A percentile compares a stretch with the other conserved stretches of the same genome.
phyloP scores from a whole-genome alignment of 92 coral and sea anemone species.

The Micromussa lordhowensis region DNA sequence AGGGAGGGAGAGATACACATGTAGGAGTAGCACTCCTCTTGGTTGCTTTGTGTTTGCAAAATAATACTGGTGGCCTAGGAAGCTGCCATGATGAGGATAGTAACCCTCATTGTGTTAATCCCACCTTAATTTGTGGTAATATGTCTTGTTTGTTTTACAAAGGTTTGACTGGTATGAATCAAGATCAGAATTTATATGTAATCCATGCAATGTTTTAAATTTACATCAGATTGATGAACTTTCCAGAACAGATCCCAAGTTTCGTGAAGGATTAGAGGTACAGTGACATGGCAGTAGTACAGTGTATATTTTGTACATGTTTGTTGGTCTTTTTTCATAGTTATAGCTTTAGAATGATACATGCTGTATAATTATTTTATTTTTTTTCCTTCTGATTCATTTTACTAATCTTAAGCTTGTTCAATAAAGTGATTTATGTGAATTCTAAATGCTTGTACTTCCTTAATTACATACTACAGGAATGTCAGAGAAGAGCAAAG shows the following conservation, averaged over 20 bases:
- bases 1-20: too few species aligned
- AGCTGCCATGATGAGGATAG: too few species aligned
- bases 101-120: not conserved
- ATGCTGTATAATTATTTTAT: too few species aligned
- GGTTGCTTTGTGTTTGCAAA: too few species aligned
- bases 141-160: not conserved
- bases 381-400: not conserved
- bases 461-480: conserved; percentile 54
- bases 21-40: too few species aligned
- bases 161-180: not conserved
- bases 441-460: not conserved
- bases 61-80: too few species aligned
- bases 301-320: not conserved
- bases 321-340: not conserved
- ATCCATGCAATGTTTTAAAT: not conserved
- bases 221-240: conserved; percentile 77
- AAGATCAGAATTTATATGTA: not conserved
- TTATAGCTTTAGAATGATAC: not conserved
- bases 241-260: conserved; percentile 75
- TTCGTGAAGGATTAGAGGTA: conserved; percentile 83
- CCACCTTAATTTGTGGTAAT: not conserved
- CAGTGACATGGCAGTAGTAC: not conserved
- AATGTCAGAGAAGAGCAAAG: conserved; percentile 91
- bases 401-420: not conserved
- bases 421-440: not conserved